Base-by-base conservation (phyloP, 2,113 vertebrate species). In the Rissa tridactyla region DNA sequence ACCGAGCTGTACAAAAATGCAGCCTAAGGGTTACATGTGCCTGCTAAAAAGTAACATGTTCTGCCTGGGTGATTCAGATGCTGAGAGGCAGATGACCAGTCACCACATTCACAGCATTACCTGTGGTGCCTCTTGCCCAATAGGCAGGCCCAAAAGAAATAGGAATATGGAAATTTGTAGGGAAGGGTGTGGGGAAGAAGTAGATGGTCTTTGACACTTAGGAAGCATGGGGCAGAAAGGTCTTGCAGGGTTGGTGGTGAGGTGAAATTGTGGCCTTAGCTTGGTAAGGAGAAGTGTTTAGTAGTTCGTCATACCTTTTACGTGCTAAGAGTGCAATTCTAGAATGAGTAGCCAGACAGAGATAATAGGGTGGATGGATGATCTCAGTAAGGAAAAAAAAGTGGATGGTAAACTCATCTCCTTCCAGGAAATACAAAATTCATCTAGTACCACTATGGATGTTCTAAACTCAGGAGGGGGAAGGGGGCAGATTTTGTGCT, bases 261-360 rank as follows among this genome's bases (percentile, higher is more conserved):
- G 9, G 20, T 66, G 1, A 44, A 88, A 54, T 2, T 25, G 34
- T 13, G 4, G 6, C 36, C 20, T 72, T 0, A 0, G 2, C 7
- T 52, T 64, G 3, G 8, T 61, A 40, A 83, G 7, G 17, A 51
- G 29, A 85, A 61, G 4, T 44, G 3, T 70, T 60, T 86, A 60
- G 54, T 30, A 61, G 8, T 2, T 15, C 20, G 9, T 27, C 11
- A 2, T 15, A 5, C 11, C 3, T 88, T 77, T 72, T 13, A n/a
- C 55, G 3, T 65, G 11, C 0, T 52, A 36, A 29, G 17, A 69
- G 69, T 1, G 2, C 7, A 64, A 7, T 38, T 54, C 23, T 30
- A 62, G 27, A 92, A 61, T 44, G 6, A 44, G 15, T 26, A 4
- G 2, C 2, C 32, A 57, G 20, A 30, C 3, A 60, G 44, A 80